Percentiles rank a stretch among this genome's conserved stretches.
Conservation (phyloP, 2,888 invertebrate genomes). For the Campaea margaritaria region DNA sequence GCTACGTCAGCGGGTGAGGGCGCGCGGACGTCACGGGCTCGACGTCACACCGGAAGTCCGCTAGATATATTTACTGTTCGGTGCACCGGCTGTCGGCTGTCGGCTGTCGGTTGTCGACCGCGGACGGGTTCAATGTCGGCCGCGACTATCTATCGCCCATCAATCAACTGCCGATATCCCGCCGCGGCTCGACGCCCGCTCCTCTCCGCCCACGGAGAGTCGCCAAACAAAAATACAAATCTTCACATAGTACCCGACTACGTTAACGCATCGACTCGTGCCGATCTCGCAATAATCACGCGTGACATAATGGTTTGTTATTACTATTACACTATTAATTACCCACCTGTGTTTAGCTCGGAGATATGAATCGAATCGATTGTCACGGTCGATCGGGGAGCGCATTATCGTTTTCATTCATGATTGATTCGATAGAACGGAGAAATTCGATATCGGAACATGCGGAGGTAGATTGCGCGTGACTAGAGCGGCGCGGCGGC, state of each 20-base stretch:
- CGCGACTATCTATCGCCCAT: slow-evolving; percentile 80
- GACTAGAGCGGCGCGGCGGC: slow-evolving; percentile 53
- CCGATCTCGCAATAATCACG: slow-evolving; percentile 50
- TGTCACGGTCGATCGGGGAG: slow-evolving; percentile 65
- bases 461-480: slow-evolving; percentile 63
- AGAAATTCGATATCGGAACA: slow-evolving; percentile 65
- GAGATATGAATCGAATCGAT: slow-evolving; percentile 62
- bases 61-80: slow-evolving; percentile 76
- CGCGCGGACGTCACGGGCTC: slow-evolving; percentile 63
- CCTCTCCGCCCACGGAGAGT: slow-evolving; percentile 29
- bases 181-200: slow-evolving; percentile 37
- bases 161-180: slow-evolving; percentile 68
- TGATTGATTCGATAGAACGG: slow-evolving; percentile 54
- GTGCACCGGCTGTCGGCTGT: slow-evolving; percentile 42
- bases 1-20: slow-evolving; percentile 64
- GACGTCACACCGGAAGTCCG: slow-evolving; percentile 82
- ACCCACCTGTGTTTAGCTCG: slow-evolving; percentile 59
- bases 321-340: slow-evolving; percentile 57
- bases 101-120: slow-evolving; percentile 35
- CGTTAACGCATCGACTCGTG: slow-evolving; percentile 41
- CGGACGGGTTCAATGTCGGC: slow-evolving; percentile 81
- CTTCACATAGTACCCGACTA: slow-evolving; percentile 11
- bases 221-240: slow-evolving; percentile 32
- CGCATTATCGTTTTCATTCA: slow-evolving; percentile 72
- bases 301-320: slow-evolving; percentile 57